Conservation (phyloP, 2,797 vertebrate species). For the Labroides dimidiatus region DNA sequence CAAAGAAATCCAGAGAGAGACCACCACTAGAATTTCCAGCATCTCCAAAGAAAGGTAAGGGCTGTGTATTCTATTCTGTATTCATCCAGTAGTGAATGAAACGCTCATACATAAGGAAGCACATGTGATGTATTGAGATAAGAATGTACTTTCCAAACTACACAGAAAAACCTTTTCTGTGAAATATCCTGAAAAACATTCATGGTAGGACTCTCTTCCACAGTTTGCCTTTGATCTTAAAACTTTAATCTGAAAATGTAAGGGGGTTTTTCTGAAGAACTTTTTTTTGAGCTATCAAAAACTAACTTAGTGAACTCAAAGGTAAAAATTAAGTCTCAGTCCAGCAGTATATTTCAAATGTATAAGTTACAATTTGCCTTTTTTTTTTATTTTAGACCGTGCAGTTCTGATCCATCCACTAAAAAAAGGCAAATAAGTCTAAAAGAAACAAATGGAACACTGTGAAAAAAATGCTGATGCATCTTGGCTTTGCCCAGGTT, state of each 20-base stretch:
- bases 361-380: no score
- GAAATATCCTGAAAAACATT: not conserved
- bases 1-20: slow-evolving; percentile 76
- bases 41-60: slow-evolving; percentile 78
- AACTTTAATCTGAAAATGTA: no score
- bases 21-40: slow-evolving; percentile 62
- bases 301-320: no score
- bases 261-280: no score
- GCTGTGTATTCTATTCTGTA: not conserved
- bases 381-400: no score
- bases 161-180: not conserved
- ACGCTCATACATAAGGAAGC: not conserved
- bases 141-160: slow-evolving; percentile 20
- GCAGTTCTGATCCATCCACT: no score
- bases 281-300: no score
- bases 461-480: slow-evolving; percentile 14
- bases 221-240: no score
- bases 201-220: no score
- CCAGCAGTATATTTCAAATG: no score
- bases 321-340: no score
- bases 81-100: not conserved
- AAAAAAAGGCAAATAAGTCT: not conserved
- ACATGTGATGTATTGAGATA: not conserved
- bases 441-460: not conserved
- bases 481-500: not conserved